These are phyloP conservation scores for Macrotrachela quadricornifera DNA, from an alignment of 1,140 invertebrate genomes.

Conservation along the genomic window DNA sequence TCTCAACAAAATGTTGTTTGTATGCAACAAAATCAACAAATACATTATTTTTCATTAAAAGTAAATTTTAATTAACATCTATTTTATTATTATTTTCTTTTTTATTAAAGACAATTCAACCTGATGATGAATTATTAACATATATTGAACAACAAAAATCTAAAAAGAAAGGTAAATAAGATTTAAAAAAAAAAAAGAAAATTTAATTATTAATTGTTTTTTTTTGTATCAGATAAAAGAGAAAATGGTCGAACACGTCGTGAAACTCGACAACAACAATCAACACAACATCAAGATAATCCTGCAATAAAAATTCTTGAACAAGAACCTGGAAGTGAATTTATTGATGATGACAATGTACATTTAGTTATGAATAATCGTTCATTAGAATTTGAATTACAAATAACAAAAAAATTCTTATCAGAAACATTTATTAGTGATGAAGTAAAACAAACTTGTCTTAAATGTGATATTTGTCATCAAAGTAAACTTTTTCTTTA, in stretches of 20 bases:
- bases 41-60: constrained; percentile 11
- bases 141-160: constrained; percentile 16
- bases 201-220: not conserved
- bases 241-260: not conserved
- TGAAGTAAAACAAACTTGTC: too few relatives aligned
- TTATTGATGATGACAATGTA: too few relatives aligned
- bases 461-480: too few relatives aligned
- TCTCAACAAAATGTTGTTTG: constrained; percentile 13
- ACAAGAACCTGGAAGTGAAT: too few relatives aligned
- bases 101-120: constrained; percentile 17
- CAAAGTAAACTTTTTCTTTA: too few relatives aligned
- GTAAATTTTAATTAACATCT: not conserved
- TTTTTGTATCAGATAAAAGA: not conserved
- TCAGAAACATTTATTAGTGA: too few relatives aligned
- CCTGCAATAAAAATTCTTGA: too few relatives aligned
- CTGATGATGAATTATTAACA: constrained; percentile 23
- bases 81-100: not conserved
- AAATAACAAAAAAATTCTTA: too few relatives aligned
- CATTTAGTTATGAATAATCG: too few relatives aligned
- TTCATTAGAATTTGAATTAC: too few relatives aligned
- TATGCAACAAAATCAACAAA: constrained; percentile 12
- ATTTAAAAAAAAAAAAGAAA: not conserved
- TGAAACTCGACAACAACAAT: not conserved
- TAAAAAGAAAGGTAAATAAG: constrained; percentile 3
- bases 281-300: too few relatives aligned